phyloP scores from a whole-genome alignment of 2,888 invertebrate species.

The Cryptus viduatorius region DNA sequence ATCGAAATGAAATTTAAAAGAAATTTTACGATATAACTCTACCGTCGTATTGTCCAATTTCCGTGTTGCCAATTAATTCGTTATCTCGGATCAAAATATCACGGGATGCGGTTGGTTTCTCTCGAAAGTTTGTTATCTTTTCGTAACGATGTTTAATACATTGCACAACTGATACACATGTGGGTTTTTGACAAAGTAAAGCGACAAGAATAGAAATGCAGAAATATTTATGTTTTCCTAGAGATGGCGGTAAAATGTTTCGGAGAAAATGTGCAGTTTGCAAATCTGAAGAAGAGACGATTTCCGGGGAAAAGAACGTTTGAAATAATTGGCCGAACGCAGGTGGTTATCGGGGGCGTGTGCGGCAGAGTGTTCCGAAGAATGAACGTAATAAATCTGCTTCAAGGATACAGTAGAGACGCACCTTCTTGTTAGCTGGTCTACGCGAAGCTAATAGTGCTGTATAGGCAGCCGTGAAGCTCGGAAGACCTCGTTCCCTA shows the following conservation, averaged over 20 bases:
- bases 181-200: too few species aligned
- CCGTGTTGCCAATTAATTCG: too few species aligned
- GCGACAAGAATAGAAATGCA: too few species aligned
- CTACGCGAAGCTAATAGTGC: constrained; percentile 53
- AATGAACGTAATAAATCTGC: constrained; percentile 75
- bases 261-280: background rate
- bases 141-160: too few species aligned
- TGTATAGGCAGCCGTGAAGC: constrained; percentile 44
- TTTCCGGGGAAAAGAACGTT: constrained; percentile 39
- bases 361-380: constrained; percentile 37
- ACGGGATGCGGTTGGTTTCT: too few species aligned
- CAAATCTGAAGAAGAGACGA: constrained; percentile 18
- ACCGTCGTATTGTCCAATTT: too few species aligned
- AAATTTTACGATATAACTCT: background rate
- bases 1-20: background rate
- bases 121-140: too few species aligned
- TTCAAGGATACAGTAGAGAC: constrained; percentile 70
- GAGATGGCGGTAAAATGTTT: too few species aligned
- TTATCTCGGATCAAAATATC: too few species aligned
- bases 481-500: constrained; percentile 51
- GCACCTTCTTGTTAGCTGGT: constrained; percentile 63
- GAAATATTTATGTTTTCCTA: too few species aligned
- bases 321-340: constrained; percentile 54
- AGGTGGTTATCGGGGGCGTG: constrained; percentile 50
- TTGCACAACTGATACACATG: too few species aligned